A percentile compares a stretch with the other conserved stretches of the same genome.
Conservation (phyloP, 2,888 invertebrate genomes). For the Lasioglossum oenotherae region DNA sequence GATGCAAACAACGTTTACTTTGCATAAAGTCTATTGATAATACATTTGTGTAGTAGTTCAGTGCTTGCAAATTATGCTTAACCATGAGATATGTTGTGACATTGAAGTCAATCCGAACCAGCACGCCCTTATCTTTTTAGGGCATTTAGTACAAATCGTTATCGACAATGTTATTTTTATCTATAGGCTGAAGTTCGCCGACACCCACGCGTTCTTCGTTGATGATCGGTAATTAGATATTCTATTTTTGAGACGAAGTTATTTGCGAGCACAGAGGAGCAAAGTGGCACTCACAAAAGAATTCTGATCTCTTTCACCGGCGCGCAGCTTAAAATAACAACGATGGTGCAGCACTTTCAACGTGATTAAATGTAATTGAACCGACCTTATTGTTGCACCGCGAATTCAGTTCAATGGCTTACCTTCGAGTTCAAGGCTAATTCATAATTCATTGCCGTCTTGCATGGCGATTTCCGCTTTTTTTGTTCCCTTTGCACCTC, state of each 20-base stretch:
- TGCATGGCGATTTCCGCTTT: slow-evolving; percentile 9
- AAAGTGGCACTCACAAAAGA: slow-evolving; percentile 7
- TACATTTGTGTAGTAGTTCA: background rate
- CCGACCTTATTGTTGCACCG: slow-evolving; percentile 49
- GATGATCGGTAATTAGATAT: background rate
- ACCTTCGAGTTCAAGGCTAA: slow-evolving; percentile 57
- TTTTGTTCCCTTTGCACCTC: background rate
- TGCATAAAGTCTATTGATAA: background rate
- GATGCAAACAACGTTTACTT: background rate
- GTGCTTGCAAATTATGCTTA: background rate
- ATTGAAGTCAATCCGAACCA: background rate
- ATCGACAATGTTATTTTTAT: slow-evolving; percentile 5
- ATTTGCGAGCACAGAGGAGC: background rate
- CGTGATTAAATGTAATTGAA: slow-evolving; percentile 54
- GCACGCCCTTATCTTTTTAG: slow-evolving; percentile 6
- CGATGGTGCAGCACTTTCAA: slow-evolving; percentile 46
- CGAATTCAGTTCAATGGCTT: slow-evolving; percentile 48
- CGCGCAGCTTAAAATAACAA: slow-evolving; percentile 33
- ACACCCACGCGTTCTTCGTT: background rate
- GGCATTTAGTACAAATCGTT: background rate
- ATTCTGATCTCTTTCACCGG: slow-evolving; percentile 24
- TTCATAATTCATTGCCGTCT: slow-evolving; percentile 52
- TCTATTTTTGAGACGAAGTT: slow-evolving; percentile 3
- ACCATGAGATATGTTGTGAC: background rate
- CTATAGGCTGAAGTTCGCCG: background rate